Evolutionary conservation across 1,140 invertebrate genomes (phyloP), one percentile per base, ranked within the genome.

Genomic region (Leptestheria dahalacensis): DNA sequence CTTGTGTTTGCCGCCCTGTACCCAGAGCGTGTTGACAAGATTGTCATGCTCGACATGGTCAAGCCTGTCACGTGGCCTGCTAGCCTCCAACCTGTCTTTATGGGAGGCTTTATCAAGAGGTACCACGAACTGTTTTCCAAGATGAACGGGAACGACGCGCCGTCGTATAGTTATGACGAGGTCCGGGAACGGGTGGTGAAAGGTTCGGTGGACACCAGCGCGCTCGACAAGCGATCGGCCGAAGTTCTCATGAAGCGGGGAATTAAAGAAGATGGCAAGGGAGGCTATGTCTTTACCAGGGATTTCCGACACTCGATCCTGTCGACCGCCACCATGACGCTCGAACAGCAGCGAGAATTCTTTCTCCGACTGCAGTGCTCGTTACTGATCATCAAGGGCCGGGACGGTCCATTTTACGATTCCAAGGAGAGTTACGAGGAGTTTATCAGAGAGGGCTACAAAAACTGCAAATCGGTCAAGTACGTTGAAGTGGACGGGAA

Each of bases 1-100:
- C 88, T 89, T 66, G 74, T 90, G 69, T 90, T 88, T 68, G 83
- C 86, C 0, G 80, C 84, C 1, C 75, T 79, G 1, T 90, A 76
- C 66, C 86, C 87, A 1, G 75, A 85, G 50, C 84, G 88, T 54
- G 79, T 86, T 0, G 77, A 81, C 1, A 78, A 77, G 64, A 76
- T 87, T 9, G 83, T 88, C 50, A 80, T 79, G 62, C 73, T 90
- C 2, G 87, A 90, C 65, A 85, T 87, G 46, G 83, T 79, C 2
- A 78, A 80, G 62, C 84, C 85, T 0, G 77, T 76, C 18, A 80
- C 0, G 76, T 76, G 28, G 4, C 41, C 53, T 15, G 26, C 49
- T 1, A 23, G 29, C 25, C 25, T 49, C 28, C n/a, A 71, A 70
- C 63, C 71, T 65, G 53, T 63, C 70, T 63, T 69, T 69, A 57